Percentiles rank a stretch among this genome's conserved stretches.
Conservation (phyloP, 2,797 vertebrate genomes). For the Halcyon badia region DNA sequence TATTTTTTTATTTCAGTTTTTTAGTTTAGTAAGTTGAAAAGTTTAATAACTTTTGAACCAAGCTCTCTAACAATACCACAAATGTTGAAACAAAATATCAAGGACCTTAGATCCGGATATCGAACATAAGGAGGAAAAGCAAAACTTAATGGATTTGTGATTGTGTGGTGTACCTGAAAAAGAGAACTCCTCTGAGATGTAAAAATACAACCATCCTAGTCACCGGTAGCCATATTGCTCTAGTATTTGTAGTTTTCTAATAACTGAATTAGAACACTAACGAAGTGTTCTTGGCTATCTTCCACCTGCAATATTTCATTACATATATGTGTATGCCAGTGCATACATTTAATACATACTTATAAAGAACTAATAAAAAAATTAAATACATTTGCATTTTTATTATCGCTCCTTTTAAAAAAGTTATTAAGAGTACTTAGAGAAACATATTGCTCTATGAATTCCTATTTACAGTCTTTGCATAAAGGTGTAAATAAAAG, state of each 20-base stretch:
- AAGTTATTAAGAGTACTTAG: constrained; percentile 89
- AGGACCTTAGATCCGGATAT: background rate
- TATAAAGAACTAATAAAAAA: constrained; percentile 82
- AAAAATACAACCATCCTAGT: constrained; percentile 4
- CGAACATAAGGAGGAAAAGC: background rate
- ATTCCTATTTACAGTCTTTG: constrained; percentile 86
- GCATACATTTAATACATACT: constrained; percentile 79
- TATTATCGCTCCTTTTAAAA: constrained; percentile 87
- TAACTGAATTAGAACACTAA: constrained; percentile 76
- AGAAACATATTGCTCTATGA: constrained; percentile 87
- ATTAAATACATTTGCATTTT: constrained; percentile 88
- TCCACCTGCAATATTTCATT: constrained; percentile 70
- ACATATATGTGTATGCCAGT: constrained; percentile 66
- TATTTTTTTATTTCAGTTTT: background rate
- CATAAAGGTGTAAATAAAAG: constrained; percentile 89
- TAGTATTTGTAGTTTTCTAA: constrained; percentile 65
- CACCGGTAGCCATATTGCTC: constrained; percentile 15
- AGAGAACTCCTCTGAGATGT: background rate
- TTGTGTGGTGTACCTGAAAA: background rate
- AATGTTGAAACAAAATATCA: background rate
- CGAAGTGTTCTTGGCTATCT: constrained; percentile 68
- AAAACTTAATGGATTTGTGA: constrained; percentile 35
- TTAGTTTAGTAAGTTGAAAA: background rate
- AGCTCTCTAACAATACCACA: background rate
- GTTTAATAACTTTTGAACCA: constrained; percentile 17